Evolutionary conservation across 1,140 invertebrate species (phyloP), one percentile per base, ranked within the genome.

Genomic region (Drosophila sturtevanti): DNA sequence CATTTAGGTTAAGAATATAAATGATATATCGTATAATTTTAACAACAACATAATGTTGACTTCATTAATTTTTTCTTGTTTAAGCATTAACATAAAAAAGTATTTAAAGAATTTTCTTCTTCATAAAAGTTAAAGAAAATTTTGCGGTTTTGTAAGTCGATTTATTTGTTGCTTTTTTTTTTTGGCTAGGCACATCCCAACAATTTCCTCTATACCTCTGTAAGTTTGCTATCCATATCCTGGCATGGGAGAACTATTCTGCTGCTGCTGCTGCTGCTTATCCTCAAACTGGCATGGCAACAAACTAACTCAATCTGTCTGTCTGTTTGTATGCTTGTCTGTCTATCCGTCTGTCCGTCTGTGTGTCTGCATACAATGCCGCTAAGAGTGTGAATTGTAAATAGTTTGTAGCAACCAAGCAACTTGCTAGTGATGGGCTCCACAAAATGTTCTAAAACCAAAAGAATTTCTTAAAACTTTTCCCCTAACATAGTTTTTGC

Each of bases 321-420:
- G 72, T 62, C 35, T 37, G 35, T 71, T 54, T 72, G 63, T 77
- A 63, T 62, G 72, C 62, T n/a, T n/a, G n/a, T n/a, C n/a, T n/a
- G n/a, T n/a, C n/a, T n/a, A n/a, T n/a, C n/a, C n/a, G n/a, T n/a
- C n/a, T n/a, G n/a, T n/a, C n/a, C n/a, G n/a, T n/a, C n/a, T n/a
- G 71, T 75, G 55, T 67, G 63, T 77, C 68, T 62, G 72, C 62
- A 71, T 62, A 79, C 63, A 80, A 81, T 76, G 72, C 54, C 63
- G 74, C 65, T 54, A 68, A 84, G 74, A 85, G 81, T 86, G 81
- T 68, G 74, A 86, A 78, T 77, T 86, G 77, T 85, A 81, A 85
- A 85, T 85, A 72, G 81, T 77, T 85, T 74, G 67, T 62, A 74
- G 79, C 63, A 72, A 67, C 14, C 14, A 9, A 44, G 2, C 63